Base-by-base conservation (phyloP, 2,113 vertebrate species). In the Helogale parvula region DNA sequence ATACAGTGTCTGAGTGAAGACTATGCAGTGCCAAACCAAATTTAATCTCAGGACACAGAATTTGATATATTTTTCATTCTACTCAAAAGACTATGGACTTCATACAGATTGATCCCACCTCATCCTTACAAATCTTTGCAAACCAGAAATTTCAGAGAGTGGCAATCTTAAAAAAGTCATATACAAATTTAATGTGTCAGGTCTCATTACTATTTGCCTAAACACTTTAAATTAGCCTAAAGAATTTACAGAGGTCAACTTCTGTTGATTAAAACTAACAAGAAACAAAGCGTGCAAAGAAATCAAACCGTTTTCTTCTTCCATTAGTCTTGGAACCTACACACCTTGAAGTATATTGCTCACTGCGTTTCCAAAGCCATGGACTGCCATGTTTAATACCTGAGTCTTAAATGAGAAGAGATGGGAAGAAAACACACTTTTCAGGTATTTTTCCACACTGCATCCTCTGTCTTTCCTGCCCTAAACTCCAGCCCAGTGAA, bases 291-390 rank as follows among this genome's bases (percentile, higher is more conserved):
- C 6, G 41, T 50, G 11, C 21, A 60, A 77, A 21, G 31, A 33
- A 52, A 23, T 60, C 1, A 7, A 21, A 63, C 0, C 2, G 4
- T 57, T 81, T 82, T 27, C 2, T 41, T 85, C 23, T 52, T 2
- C 35, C 0, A 0, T 29, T 41, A 23, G 52, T 92, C 63, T 63
- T 41, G 5, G 4, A 65, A 14, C 0, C 14, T 74, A 8, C 0
- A 14, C 23, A 54, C 25, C 2, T 57, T 7, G 5, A 5, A 25
- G 19, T n/a, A 15, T 45, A 41, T 50, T 52, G 47, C 15, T 93
- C 27, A 25, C 21, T 41, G 60, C 15, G 0, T 92, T 69, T 81
- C 54, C n/a, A 76, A 71, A 80, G 29, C 29, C 33, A 33, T 10
- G 3, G 27, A 23, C 25, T 92, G 21, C 47, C 31, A n/a, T 66